Conservation (phyloP, 1,140 invertebrate genomes). For the Chlorops oryzae region DNA sequence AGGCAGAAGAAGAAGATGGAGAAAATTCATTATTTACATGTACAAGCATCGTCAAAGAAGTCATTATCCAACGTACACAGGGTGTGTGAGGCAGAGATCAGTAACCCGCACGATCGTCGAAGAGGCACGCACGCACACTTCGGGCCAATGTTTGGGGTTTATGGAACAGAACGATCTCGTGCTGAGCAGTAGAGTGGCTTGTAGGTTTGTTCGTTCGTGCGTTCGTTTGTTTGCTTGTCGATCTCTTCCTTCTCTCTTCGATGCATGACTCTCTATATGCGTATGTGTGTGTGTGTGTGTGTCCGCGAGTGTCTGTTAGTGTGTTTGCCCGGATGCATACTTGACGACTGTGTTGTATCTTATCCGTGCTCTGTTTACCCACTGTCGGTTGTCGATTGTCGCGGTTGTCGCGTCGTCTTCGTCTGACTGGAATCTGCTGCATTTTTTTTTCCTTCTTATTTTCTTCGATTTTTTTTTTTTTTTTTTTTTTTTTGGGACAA, state of each 20-base stretch:
- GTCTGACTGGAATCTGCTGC: background rate
- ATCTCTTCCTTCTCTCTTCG: background rate
- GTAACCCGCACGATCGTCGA: too few relatives aligned
- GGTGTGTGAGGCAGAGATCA: too few relatives aligned
- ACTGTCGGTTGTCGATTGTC: constrained; percentile 23
- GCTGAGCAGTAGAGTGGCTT: background rate
- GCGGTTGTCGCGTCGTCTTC: background rate
- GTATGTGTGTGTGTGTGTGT: background rate
- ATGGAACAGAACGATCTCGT: too few relatives aligned
- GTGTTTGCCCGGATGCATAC: background rate
- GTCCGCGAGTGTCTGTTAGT: background rate
- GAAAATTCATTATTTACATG: too few relatives aligned
- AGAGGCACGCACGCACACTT: too few relatives aligned
- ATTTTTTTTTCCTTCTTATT: too few relatives aligned
- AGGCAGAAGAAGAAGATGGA: too few relatives aligned
- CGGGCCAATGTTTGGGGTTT: too few relatives aligned
- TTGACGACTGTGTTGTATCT: constrained; percentile 3
- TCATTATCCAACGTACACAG: too few relatives aligned
- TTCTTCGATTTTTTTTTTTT: too few relatives aligned
- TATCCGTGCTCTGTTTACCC: constrained; percentile 42
- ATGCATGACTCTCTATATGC: background rate
- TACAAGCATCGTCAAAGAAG: too few relatives aligned
- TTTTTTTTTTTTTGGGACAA: too few relatives aligned
- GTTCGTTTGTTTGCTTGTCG: background rate
- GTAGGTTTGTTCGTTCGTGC: background rate